Evolutionary conservation across 2,888 invertebrate species (phyloP), one percentile per base, ranked within the genome.

Genomic region (Coenonympha arcania): DNA sequence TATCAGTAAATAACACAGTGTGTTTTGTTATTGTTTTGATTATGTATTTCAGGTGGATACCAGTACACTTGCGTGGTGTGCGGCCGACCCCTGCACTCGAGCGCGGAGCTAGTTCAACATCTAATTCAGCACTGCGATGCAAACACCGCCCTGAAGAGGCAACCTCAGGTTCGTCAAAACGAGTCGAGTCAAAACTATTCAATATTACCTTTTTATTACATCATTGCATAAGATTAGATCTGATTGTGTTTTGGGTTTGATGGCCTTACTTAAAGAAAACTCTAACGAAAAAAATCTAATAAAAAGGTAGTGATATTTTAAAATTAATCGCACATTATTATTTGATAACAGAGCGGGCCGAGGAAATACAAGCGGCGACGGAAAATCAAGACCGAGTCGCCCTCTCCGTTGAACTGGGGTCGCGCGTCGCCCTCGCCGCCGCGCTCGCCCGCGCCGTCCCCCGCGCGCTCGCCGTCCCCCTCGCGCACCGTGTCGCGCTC

Each of bases 121-220:
- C 88, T 95, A 58, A 94, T 95, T 39, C 91, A 94, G 65, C 95
- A 95, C 68, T 94, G 94, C 66, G 95, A 95, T 72, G 90, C 92
- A 58, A 95, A 95, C 69, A 95, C 95, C 0, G 94, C 94, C 1
- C 86, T 93, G 76, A 92, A 92, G 62, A 80, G 94, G 37, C 93
- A 93, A 63, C 94, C 94, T 0, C 91, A 89, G 76, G 90, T 89
- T 57, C 46, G 42, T 39, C n/a, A n/a, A n/a, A n/a, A n/a, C n/a
- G n/a, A n/a, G n/a, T n/a, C n/a, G n/a, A n/a, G n/a, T n/a, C n/a
- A n/a, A n/a, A n/a, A n/a, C n/a, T n/a, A n/a, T n/a, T n/a, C n/a
- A n/a, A n/a, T n/a, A n/a, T n/a, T n/a, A n/a, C n/a, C n/a, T n/a
- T n/a, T n/a, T n/a, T n/a, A n/a, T n/a, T n/a, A n/a, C n/a, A n/a